Conservation (phyloP, 2,888 invertebrate genomes). For the Pteria penguin region DNA sequence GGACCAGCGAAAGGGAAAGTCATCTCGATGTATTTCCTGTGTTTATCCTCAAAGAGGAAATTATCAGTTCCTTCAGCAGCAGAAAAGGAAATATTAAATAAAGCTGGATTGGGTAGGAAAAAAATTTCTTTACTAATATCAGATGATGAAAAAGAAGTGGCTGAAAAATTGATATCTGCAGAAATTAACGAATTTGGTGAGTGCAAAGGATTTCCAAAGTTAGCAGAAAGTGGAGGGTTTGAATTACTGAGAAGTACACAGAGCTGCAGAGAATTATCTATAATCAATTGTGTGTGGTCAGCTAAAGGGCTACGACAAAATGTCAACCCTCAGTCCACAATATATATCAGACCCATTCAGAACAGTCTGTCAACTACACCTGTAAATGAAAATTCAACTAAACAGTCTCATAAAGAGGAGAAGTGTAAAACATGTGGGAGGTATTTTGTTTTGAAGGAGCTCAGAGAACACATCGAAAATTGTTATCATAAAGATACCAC, state of each 20-base stretch:
- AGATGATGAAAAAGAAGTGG: background rate
- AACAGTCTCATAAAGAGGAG: too few species aligned
- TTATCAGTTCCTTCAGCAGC: too few species aligned
- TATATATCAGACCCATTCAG: conserved; percentile 40
- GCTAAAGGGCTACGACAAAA: conserved; percentile 22
- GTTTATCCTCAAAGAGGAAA: too few species aligned
- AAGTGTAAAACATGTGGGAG: too few species aligned
- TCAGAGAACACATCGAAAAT: too few species aligned
- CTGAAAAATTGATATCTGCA: background rate
- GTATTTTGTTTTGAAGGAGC: too few species aligned
- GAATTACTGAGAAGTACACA: conserved; percentile 33
- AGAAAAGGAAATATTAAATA: conserved; percentile 4
- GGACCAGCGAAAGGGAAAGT: background rate
- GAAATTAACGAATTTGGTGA: too few species aligned
- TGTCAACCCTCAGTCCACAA: conserved; percentile 32
- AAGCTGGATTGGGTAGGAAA: conserved; percentile 10
- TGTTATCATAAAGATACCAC: too few species aligned
- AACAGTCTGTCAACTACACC: background rate
- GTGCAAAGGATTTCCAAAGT: too few species aligned
- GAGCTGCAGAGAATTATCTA: conserved; percentile 25
- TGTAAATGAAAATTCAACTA: too few species aligned
- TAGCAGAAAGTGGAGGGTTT: conserved; percentile 30
- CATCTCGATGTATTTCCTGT: background rate
- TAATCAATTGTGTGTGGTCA: conserved; percentile 19
- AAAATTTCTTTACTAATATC: background rate